Evolutionary conservation across 2,113 vertebrate species (phyloP), one percentile per base, ranked within the genome.

Genomic region (Zosterops japonicus): DNA sequence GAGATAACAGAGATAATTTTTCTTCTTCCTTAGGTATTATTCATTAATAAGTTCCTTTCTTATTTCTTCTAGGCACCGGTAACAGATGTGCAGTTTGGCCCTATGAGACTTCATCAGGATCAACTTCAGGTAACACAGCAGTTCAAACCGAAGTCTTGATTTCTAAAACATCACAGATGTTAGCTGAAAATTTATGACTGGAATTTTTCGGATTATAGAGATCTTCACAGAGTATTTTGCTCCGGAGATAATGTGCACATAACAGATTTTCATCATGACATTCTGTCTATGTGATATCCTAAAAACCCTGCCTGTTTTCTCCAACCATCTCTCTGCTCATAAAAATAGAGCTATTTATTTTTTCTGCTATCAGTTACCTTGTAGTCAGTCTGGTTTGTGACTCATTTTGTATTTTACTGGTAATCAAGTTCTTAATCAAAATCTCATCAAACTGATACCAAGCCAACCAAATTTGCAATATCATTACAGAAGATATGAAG

Each of bases 61-160:
- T 97, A 69, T 95, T 89, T 64, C 97, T 95, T 97, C 23, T 97
- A 99, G 99, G 98, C 97, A 95, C 95, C 98, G 90, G 97, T 98
- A 94, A 98, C 98, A 88, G 98, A 99, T 95, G 98, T 99, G 98
- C 99, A 99, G 94, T 99, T 99, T 97, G 99, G 99, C 96, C 99
- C 99, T 97, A 99, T 99, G 99, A 99, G 98, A 98, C 98, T 99
- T 97, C 98, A 98, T 97, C 98, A 98, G 98, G 99, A 99, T 98
- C 99, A 99, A 92, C 98, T 99, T 99, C 99, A 99, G 99, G 99
- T 99, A 99, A 90, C 36, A 42, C 10, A 83, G 5, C 46, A 74
- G 47, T 71, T 83, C 71, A 74, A 71, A 52, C 14, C 31, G 47
- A 74, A 93, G 24, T 52, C 47, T 67, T 78, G 46, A 39, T 88